Base-by-base conservation (phyloP, 1,140 invertebrate genomes). In the Atta cephalotes region DNA sequence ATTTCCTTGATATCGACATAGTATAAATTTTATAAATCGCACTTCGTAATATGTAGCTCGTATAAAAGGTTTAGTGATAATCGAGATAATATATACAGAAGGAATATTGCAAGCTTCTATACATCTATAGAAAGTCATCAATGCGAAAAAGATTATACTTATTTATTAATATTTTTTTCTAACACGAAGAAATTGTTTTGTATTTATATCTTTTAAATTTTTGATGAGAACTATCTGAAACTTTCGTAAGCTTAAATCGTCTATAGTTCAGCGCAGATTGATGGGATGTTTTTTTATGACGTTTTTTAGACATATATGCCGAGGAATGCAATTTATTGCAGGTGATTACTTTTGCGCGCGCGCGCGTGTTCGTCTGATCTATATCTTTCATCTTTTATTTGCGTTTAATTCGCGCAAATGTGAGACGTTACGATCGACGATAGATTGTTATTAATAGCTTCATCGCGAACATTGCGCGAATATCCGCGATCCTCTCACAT, bases 401-500 rank as follows among this genome's bases (percentile, higher is more conserved):
- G 9, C 63, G 21, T 82, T 82, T 82, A 31, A 58, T 18, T 66
- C 28, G 51, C 78, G 25, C 35, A 78, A 86, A 81, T 74, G 65
- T 31, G 56, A 49, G 65, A 80, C 56, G 81, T 68, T 56, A 66
- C 35, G n/a, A 79, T 66, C 45, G 78, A 31, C 80, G 60, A 85
- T 89, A 78, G 31, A 53, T 25, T 39, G 58, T 60, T 68, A 80
- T 88, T 88, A 87, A 58, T 80, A 85, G 62, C 85, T 58, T 72
- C 66, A 31, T 18, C 9, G 58, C 9, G n/a, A 25, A 78, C 53
- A 28, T 51, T 25, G 35, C 28, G 66, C 62, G 56, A 28, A 35
- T 25, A 25, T 87, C 66, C 77, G 39, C 80, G 74, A 88, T 89
- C 68, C 70, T 65, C 74, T 90, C 81, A 88, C 77, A 89, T 51